Evolutionary conservation across 1,140 invertebrate species (phyloP), one percentile per base, ranked within the genome.

Genomic region (Aradophagus sp.): DNA sequence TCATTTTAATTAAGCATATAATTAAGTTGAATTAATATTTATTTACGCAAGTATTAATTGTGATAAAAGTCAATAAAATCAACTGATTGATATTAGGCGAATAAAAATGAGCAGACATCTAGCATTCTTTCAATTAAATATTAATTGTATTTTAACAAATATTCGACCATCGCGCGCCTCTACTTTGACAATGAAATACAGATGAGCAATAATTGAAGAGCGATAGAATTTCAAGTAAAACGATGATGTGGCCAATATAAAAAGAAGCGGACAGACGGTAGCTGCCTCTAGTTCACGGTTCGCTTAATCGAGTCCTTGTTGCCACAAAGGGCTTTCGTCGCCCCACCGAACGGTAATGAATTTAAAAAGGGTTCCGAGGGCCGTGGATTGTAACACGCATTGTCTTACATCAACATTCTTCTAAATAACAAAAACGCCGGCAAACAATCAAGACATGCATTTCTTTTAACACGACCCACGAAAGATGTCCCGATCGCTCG

Each of bases 241-340:
- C 59, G 70, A 68, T 47, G 52, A 68, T 73, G 70, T 73, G 63
- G 70, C 70, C 53, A 73, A 73, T 68, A 67, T 55, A 63, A 62
- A 63, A 58, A 73, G 63, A 56, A 53, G 58, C 23, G 59, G 70
- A 73, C 70, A 73, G 70, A 68, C 63, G 63, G 63, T 67, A 67
- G 56, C 50, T 67, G 69, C 69, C 62, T 61, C 69, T 67, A 23
- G 71, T 73, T 73, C 63, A 73, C 59, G 65, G 63, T 61, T 73
- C 63, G 38, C 63, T 68, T 59, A 42, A 59, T 61, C 65, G 71
- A 56, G 52, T 65, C 63, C 71, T 73, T 61, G 59, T 68, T 73
- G 61, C 71, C 71, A 68, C 63, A 68, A 73, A 73, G 71, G 59
- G 71, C 71, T 73, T 73, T 73, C 63, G 59, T 65, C 58, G 59